Percentiles rank a stretch among this genome's conserved stretches.
phyloP scores from a whole-genome alignment of 2,797 vertebrate genomes.

The Poeciliopsis presidionis region DNA sequence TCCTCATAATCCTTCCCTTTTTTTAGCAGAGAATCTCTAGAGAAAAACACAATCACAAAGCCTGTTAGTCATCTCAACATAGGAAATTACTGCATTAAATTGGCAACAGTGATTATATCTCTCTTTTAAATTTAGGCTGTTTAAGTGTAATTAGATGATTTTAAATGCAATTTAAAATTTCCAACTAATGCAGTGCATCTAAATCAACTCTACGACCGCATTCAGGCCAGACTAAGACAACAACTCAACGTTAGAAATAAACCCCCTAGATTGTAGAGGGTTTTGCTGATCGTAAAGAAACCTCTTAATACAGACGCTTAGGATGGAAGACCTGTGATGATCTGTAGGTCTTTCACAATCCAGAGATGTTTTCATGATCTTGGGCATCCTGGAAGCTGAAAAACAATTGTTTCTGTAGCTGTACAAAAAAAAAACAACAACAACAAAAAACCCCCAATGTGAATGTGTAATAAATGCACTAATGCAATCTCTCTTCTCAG shows the following conservation, averaged over 20 bases:
- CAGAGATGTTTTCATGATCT: background rate
- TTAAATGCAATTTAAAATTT: background rate
- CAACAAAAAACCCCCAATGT: background rate
- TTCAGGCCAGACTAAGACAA: background rate
- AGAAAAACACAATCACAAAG: slow-evolving; percentile 8
- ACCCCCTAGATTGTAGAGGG: background rate
- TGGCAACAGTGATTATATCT: background rate
- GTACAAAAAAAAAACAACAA: background rate
- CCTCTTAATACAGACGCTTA: background rate
- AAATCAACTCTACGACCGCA: background rate
- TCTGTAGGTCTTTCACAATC: background rate
- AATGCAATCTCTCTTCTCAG: slow-evolving; percentile 54
- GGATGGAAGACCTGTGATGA: background rate
- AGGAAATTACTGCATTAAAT: background rate
- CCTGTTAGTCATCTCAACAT: slow-evolving; percentile 2
- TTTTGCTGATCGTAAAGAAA: background rate
- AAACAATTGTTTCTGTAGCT: background rate
- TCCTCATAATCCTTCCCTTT: background rate
- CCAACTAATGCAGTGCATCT: background rate
- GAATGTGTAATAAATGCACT: slow-evolving; percentile 10
- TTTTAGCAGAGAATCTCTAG: slow-evolving; percentile 7
- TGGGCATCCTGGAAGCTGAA: background rate
- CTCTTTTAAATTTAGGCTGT: background rate
- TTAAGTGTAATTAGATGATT: background rate
- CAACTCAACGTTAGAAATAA: background rate